A percentile compares a stretch with the other conserved stretches of the same genome.
These are phyloP conservation scores for Nomada fucata DNA, from an alignment of 2,888 invertebrate species.

Conservation along the genomic window DNA sequence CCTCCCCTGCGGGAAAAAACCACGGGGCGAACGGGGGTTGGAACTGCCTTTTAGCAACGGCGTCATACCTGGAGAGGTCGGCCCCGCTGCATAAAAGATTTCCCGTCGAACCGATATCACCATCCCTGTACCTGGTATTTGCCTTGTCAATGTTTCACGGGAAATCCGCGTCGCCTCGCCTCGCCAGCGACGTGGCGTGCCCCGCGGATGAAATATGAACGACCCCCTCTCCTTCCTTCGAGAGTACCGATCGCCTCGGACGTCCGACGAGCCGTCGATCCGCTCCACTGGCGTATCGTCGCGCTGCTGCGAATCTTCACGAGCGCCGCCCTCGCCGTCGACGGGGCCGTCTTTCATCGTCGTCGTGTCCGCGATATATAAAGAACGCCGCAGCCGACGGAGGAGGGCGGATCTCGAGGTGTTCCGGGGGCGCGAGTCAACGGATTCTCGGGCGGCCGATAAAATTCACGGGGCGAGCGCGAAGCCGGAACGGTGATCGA, in stretches of 20 bases:
- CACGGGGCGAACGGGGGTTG: conserved; percentile 1
- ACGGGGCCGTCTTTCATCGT: no score
- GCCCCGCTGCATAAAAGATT: conserved; percentile 50
- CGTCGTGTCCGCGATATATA: no score
- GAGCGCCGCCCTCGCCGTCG: background rate
- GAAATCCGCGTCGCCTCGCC: conserved; percentile 16
- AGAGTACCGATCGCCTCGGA: background rate
- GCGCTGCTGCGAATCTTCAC: background rate
- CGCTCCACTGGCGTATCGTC: background rate
- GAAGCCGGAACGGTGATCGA: background rate
- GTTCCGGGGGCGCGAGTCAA: conserved; percentile 1
- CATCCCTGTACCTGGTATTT: conserved; percentile 36
- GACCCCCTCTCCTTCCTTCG: no score
- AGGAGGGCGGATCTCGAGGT: no score
- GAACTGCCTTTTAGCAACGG: conserved; percentile 9
- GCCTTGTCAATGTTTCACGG: conserved; percentile 55
- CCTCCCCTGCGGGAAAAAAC: conserved; percentile 33
- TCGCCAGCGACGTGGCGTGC: background rate
- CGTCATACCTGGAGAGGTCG: background rate
- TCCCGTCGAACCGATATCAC: conserved; percentile 44
- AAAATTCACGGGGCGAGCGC: background rate
- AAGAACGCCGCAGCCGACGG: no score
- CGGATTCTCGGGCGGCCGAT: background rate
- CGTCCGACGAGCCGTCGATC: background rate
- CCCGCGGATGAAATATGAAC: conserved; percentile 37